Evolutionary conservation across 1,140 invertebrate species (phyloP), one percentile per base, ranked within the genome.

Genomic region (Paracyclopina nana): DNA sequence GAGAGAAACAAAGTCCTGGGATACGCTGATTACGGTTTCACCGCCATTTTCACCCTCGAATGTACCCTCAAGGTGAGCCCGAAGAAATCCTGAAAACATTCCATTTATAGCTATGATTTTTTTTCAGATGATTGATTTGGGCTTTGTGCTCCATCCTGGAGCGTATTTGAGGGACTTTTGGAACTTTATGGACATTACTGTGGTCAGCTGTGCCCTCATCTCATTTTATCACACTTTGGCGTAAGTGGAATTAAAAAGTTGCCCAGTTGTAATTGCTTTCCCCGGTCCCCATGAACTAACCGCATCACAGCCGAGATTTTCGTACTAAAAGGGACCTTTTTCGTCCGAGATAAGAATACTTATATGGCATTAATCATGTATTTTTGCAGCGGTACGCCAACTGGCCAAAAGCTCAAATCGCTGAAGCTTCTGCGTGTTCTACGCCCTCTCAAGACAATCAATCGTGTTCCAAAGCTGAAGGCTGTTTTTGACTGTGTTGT

Each of bases 401-500:
- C 73, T 16, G 71, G 71, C 43, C 73, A 75, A 68, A 97, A 97
- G 71, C 71, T 99, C 57, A 96, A 90, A 65, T 99, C 94, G 55
- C 98, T 98, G 67, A 99, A 99, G 71, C 97, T 94, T 55, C 73
- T 99, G 55, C 76, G 95, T 65, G 95, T 99, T 60, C 72, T 99
- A 51, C 79, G 95, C 70, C 95, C 95, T 58, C 77, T 99, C 59
- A 99, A 99, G 74, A 99, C 95, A 64, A 99, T 99, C 69, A 99
- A 99, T 74, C 73, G 94, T 69, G 16, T 53, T 9, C 28, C 42
- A 12, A 86, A 70, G 73, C 87, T 59, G 85, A 96, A 49, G 79
- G 95, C 95, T 67, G 95, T 99, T 62, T 99, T 99, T 72, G 95
- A 99, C 74, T 99, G 95, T 76, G 91, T 99, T 60, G 91, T 99